Evolutionary conservation across 37 sponge, comb jelly and placozoan species (phyloP).

Genomic region (Oscarella lobularis): DNA sequence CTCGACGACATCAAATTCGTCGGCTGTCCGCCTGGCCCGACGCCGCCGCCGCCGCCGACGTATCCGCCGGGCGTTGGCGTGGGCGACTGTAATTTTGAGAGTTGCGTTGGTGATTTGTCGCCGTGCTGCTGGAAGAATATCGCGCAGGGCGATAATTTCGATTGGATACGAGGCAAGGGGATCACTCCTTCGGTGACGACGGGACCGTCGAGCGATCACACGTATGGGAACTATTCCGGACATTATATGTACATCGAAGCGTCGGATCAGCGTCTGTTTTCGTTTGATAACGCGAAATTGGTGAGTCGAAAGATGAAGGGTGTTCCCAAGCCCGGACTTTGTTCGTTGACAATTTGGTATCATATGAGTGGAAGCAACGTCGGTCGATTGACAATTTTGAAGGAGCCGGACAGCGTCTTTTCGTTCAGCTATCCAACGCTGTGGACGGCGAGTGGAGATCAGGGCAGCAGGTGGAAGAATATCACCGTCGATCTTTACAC

Average conservation of each 20-base stretch:
- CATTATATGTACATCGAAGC: background rate
- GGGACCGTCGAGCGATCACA: slow-evolving; percentile 27
- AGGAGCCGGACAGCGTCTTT: background rate
- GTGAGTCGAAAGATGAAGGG: background rate
- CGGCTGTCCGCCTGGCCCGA: background rate
- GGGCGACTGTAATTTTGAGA: slow-evolving; percentile 16
- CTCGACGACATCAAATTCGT: too few relatives aligned
- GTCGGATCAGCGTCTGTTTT: background rate
- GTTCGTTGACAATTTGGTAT: slow-evolving; percentile 2
- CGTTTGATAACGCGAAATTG: background rate
- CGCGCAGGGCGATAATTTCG: slow-evolving; percentile 5
- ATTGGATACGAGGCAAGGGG: slow-evolving; percentile 17
- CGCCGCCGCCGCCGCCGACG: background rate
- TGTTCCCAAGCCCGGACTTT: background rate
- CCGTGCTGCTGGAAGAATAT: slow-evolving; percentile 6
- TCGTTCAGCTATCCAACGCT: background rate
- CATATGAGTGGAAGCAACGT: slow-evolving; percentile 5
- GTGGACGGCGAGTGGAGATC: background rate
- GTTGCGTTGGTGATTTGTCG: too few relatives aligned
- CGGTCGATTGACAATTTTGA: too few relatives aligned
- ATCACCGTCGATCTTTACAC: background rate
- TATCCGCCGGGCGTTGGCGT: background rate
- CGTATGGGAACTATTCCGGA: slow-evolving; percentile 11
- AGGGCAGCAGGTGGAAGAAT: background rate
- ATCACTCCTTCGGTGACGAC: slow-evolving; percentile 8